phyloP scores from a whole-genome alignment of 2,113 vertebrate species.

The Atherinomorus stipes region DNA sequence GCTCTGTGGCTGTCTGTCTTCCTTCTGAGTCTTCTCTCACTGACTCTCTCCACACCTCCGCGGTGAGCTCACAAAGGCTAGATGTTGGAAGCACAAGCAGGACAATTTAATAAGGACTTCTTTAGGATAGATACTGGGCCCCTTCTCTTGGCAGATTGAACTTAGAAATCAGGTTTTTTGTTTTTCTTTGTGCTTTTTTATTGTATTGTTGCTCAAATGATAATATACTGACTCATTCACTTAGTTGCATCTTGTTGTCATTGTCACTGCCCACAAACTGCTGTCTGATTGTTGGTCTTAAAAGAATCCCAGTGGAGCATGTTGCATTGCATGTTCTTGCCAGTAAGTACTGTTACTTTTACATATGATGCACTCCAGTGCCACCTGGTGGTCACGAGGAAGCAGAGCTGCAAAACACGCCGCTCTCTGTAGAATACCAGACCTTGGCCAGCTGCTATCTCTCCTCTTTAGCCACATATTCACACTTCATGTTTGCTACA shows the following conservation, averaged over 20 bases:
- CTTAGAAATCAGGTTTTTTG: conserved; percentile 35
- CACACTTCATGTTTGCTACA: conserved; percentile 29
- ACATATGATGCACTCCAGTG: conserved; percentile 50
- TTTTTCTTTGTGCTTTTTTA: neutral
- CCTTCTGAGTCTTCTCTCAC: conserved; percentile 93
- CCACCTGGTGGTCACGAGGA: conserved; percentile 63
- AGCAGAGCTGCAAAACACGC: conserved; percentile 9
- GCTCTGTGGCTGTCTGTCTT: conserved; percentile 91
- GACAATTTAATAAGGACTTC: conserved; percentile 8
- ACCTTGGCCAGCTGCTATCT: conserved; percentile 40
- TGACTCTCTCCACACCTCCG: conserved; percentile 92
- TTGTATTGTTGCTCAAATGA: conserved; percentile 38
- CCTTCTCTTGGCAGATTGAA: conserved; percentile 14
- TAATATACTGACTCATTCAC: conserved; percentile 57
- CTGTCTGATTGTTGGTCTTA: conserved; percentile 60
- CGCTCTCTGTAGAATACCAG: conserved; percentile 10
- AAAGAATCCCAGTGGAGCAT: conserved; percentile 64
- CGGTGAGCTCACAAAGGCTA: conserved; percentile 86
- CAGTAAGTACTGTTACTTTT: conserved; percentile 41
- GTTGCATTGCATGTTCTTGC: conserved; percentile 72
- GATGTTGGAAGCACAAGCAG: conserved; percentile 23
- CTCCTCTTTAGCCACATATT: conserved; percentile 36
- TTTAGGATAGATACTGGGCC: neutral
- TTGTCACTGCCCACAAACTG: conserved; percentile 62
- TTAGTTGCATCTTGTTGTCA: conserved; percentile 58